Evolutionary conservation across 2,797 vertebrate species (phyloP).

Genomic region (Lepilemur ruficaudatus): DNA sequence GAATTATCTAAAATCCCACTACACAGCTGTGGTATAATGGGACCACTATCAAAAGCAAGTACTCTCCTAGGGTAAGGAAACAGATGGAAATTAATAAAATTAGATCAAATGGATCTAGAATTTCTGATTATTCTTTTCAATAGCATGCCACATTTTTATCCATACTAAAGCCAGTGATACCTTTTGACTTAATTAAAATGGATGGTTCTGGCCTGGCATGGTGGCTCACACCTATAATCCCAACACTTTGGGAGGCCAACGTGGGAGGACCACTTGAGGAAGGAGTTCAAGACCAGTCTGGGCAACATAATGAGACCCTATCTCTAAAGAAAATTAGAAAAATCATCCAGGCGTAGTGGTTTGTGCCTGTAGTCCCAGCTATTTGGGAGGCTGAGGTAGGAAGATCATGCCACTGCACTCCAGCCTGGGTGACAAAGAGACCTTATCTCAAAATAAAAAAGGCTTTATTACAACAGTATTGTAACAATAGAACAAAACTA

Average conservation of each 20-base stretch:
- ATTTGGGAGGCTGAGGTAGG: too few relatives aligned
- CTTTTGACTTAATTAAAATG: not conserved
- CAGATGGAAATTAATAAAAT: not conserved
- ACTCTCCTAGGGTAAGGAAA: not conserved
- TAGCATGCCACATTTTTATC: not conserved
- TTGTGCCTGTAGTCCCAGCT: too few relatives aligned
- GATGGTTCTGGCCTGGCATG: too few relatives aligned
- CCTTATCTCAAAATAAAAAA: not conserved
- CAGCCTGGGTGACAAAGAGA: too few relatives aligned
- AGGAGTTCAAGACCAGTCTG: too few relatives aligned
- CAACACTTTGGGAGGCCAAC: too few relatives aligned
- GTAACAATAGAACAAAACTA: not conserved
- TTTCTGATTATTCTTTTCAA: slow-evolving; percentile 27
- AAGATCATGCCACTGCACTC: too few relatives aligned
- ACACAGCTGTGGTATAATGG: not conserved
- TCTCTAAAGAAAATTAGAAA: too few relatives aligned
- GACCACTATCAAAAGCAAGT: slow-evolving; percentile 5
- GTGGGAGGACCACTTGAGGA: too few relatives aligned
- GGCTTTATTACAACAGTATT: not conserved
- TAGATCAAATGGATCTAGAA: slow-evolving; percentile 11
- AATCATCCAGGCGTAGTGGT: too few relatives aligned
- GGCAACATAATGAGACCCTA: too few relatives aligned
- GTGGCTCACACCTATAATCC: too few relatives aligned
- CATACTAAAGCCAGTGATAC: not conserved
- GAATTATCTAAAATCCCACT: not conserved